phyloP scores from a whole-genome alignment of 2,113 vertebrate genomes.

The Pollachius pollachius region DNA sequence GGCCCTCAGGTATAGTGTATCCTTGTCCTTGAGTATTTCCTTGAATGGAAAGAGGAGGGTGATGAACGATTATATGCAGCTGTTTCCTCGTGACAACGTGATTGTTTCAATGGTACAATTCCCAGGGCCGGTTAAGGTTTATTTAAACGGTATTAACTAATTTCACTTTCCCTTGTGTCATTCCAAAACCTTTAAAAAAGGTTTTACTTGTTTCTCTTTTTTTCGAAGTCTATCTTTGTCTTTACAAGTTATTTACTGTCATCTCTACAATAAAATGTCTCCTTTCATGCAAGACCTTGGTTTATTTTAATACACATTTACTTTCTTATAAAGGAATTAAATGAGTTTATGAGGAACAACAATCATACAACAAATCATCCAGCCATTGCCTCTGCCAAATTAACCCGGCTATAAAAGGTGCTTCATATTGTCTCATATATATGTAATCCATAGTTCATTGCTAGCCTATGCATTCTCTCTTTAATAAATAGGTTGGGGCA shows the following conservation, averaged over 20 bases:
- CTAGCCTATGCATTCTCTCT: slow-evolving; percentile 31
- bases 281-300: background rate
- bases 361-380: slow-evolving; percentile 44
- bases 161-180: too few species aligned
- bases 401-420: slow-evolving; percentile 34
- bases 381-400: slow-evolving; percentile 21
- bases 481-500: slow-evolving; percentile 39
- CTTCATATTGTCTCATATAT: slow-evolving; percentile 21
- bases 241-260: background rate
- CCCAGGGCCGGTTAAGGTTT: too few species aligned
- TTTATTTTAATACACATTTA: background rate
- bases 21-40: slow-evolving; percentile 30
- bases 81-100: too few species aligned
- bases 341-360: slow-evolving; percentile 18
- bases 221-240: background rate
- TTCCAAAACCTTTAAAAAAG: background rate
- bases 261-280: background rate
- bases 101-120: too few species aligned
- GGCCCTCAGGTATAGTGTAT: slow-evolving; percentile 25
- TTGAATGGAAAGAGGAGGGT: slow-evolving; percentile 6
- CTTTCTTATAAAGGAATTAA: background rate
- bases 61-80: background rate
- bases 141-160: too few species aligned
- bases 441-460: slow-evolving; percentile 44
- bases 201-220: background rate